Percentiles rank a stretch among this genome's conserved stretches.
phyloP scores from a whole-genome alignment of 2,888 invertebrate species.

The Drosophila lacicola region DNA sequence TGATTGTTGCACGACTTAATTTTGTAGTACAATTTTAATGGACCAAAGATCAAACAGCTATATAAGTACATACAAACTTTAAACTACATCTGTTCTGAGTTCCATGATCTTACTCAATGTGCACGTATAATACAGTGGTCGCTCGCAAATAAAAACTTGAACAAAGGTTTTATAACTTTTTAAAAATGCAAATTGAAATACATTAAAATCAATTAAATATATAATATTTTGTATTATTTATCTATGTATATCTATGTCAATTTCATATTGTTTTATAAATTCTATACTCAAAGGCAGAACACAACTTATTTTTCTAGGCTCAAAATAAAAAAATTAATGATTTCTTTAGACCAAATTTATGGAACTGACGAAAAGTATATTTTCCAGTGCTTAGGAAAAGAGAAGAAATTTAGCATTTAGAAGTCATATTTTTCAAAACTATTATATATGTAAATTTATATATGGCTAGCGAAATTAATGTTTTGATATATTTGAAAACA shows the following conservation, averaged over 20 bases:
- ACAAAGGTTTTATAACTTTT: no score
- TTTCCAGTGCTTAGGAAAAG: no score
- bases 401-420: no score
- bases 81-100: neutral
- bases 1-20: neutral
- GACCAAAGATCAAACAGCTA: neutral
- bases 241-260: no score
- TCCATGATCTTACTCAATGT: constrained; percentile 14
- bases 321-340: neutral
- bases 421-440: no score
- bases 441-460: no score
- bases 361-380: no score
- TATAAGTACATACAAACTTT: constrained; percentile 6
- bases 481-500: no score
- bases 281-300: neutral
- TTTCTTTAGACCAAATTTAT: no score
- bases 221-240: no score
- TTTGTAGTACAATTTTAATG: constrained; percentile 1
- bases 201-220: neutral
- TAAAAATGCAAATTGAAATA: neutral
- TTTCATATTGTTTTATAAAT: neutral
- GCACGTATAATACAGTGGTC: neutral
- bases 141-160: neutral
- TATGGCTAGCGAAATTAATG: no score
- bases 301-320: neutral